These are phyloP conservation scores for Rhaphigaster nebulosa DNA, from an alignment of 2,888 invertebrate genomes.

Conservation along the genomic window DNA sequence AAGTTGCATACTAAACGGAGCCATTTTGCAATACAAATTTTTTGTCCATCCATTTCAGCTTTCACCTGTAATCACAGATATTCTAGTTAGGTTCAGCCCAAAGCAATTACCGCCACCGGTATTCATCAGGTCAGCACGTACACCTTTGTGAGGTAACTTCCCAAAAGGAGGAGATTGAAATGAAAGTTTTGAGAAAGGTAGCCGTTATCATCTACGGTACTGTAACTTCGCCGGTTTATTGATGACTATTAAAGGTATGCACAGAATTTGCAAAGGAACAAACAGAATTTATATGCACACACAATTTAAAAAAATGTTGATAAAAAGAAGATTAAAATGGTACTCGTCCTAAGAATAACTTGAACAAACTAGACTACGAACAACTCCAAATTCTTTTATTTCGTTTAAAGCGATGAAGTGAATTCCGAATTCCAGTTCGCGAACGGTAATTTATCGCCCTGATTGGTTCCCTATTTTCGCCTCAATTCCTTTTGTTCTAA, in stretches of 20 bases:
- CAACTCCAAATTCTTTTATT: neutral
- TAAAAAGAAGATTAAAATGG: neutral
- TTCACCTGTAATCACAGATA: neutral
- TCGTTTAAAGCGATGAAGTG: neutral
- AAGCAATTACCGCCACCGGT: neutral
- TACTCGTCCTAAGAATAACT: neutral
- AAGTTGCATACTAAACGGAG: neutral
- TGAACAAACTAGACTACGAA: neutral
- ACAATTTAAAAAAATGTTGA: neutral
- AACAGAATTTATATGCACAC: no score
- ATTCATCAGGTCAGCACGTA: neutral
- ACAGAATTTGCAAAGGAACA: neutral
- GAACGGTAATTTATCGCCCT: neutral
- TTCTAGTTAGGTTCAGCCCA: neutral
- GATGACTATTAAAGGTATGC: neutral
- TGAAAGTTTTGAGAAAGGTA: slow-evolving; percentile 12
- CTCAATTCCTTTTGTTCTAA: slow-evolving; percentile 16
- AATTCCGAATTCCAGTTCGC: neutral
- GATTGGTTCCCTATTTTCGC: neutral
- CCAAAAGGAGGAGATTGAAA: slow-evolving; percentile 2
- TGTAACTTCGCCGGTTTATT: neutral
- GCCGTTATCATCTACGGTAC: neutral
- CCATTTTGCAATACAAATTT: neutral
- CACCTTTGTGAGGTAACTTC: neutral
- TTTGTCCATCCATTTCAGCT: neutral